These are phyloP conservation scores for Rhineura floridana DNA, from an alignment of 2,113 vertebrate genomes.

Conservation along the genomic window DNA sequence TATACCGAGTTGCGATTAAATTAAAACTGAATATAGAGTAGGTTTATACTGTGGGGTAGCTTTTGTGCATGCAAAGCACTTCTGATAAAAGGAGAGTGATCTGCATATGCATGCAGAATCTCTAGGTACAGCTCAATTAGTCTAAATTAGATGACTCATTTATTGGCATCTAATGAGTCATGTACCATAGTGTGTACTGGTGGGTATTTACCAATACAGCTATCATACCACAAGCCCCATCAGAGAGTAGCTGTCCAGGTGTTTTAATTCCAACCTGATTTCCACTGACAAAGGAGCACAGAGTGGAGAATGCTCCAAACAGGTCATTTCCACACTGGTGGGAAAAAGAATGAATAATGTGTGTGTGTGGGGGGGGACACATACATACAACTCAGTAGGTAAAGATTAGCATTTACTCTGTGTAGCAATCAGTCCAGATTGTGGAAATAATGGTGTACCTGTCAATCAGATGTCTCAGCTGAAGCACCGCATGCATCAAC, in stretches of 20 bases:
- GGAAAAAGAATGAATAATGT: slow-evolving; percentile 59
- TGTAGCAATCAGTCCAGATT: slow-evolving; percentile 64
- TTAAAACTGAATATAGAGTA: slow-evolving; percentile 49
- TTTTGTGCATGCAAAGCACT: slow-evolving; percentile 60
- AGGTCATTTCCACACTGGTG: slow-evolving; percentile 63
- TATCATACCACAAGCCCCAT: slow-evolving; percentile 37
- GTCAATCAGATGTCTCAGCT: slow-evolving; percentile 59
- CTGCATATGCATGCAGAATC: slow-evolving; percentile 50
- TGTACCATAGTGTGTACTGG: slow-evolving; percentile 41
- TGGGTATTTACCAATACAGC: slow-evolving; percentile 37
- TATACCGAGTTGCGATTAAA: slow-evolving; percentile 52
- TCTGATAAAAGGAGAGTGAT: slow-evolving; percentile 54
- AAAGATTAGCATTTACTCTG: slow-evolving; percentile 60
- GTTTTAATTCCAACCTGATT: slow-evolving; percentile 42
- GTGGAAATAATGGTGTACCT: slow-evolving; percentile 65
- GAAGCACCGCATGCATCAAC: slow-evolving; percentile 45
- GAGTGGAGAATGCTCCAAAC: slow-evolving; percentile 55
- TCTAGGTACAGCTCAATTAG: slow-evolving; percentile 63
- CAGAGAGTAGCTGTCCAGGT: slow-evolving; percentile 62
- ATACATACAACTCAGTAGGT: slow-evolving; percentile 38
- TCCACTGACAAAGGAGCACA: slow-evolving; percentile 49
- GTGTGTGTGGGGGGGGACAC: background rate
- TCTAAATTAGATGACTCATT: slow-evolving; percentile 59
- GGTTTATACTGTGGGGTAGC: slow-evolving; percentile 47
- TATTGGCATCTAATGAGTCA: slow-evolving; percentile 45